Evolutionary conservation across 2,113 vertebrate genomes (phyloP).

Genomic region (Cavia porcellus): DNA sequence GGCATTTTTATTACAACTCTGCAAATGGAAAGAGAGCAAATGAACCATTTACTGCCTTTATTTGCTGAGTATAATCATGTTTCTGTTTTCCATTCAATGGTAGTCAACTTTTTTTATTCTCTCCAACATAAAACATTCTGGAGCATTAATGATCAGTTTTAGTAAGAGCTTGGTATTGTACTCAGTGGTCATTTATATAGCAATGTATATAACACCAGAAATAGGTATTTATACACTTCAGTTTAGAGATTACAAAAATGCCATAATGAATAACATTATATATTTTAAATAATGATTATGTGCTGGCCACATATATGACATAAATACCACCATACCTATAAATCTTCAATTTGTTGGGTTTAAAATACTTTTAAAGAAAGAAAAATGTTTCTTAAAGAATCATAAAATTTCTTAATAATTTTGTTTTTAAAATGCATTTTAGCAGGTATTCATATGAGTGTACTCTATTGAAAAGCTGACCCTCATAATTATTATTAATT

Average conservation of each 20-base stretch:
- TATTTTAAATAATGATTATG: slow-evolving; percentile 72
- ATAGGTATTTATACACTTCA: slow-evolving; percentile 66
- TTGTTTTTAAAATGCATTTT: not conserved
- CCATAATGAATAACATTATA: not conserved
- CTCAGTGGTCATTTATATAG: slow-evolving; percentile 47
- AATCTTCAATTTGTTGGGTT: not conserved
- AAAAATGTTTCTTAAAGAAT: slow-evolving; percentile 1
- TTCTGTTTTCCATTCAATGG: slow-evolving; percentile 84
- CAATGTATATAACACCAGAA: slow-evolving; percentile 40
- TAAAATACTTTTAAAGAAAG: not conserved
- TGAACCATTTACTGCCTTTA: slow-evolving; percentile 87
- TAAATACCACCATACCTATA: not conserved
- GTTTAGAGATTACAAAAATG: slow-evolving; percentile 66
- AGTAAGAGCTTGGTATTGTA: slow-evolving; percentile 53
- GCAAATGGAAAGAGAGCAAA: slow-evolving; percentile 88
- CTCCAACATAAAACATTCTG: slow-evolving; percentile 76
- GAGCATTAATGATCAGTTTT: slow-evolving; percentile 79
- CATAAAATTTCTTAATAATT: not conserved
- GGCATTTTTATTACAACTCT: slow-evolving; percentile 89
- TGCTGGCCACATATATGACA: not conserved
- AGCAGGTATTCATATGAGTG: not conserved
- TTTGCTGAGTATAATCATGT: slow-evolving; percentile 84
- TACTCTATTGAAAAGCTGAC: not conserved
- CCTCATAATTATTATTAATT: not conserved
- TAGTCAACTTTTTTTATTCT: slow-evolving; percentile 67